Evolutionary conservation across 2,888 invertebrate genomes (phyloP), one percentile per base, ranked within the genome.

Genomic region (Zhuqinia jingwanae): DNA sequence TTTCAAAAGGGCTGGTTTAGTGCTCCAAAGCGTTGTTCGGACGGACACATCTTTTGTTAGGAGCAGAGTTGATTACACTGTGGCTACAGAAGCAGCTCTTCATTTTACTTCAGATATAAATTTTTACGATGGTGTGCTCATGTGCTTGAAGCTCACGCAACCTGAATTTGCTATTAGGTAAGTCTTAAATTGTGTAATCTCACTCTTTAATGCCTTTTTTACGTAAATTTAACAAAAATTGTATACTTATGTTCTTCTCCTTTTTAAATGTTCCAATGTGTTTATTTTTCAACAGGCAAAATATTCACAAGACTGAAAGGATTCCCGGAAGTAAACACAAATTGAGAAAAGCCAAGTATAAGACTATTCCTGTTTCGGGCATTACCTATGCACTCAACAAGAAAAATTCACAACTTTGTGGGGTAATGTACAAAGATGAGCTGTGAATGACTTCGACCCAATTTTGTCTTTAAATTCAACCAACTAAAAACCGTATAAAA

Each of bases 371-470:
- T 53, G 92, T 95, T 17, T 94, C 95, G 5, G 96, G 95, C n/a
- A 94, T 93, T 87, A 96, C 96, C 0, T 96, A 95, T 92, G 94
- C 95, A 22, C 93, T 97, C 56, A 96, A 96, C 92, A 94, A 94
- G 90, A 96, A 96, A 92, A 97, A 96, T 92, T 96, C 95, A 92
- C 95, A 95, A 92, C 95, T 96, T 95, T 97, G 96, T 92, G 92
- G 92, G 86, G 89, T 90, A 36, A 92, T 93, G 92, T 92, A 92
- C 87, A 91, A 91, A 88, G 89, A 91, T 76, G 89, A 90, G 81
- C 65, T 90, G 79, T 90, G 85, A 89, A 73, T 50, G 63, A 22
- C 30, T 45, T 25, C 22, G 15, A 77, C 36, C 36, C 2, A 36
- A 25, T 27, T 11, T 68, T 68, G 5, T 42, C 20, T 11, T n/a